Evolutionary conservation across 2,113 vertebrate genomes (phyloP).

Genomic region (Daubentonia madagascariensis): DNA sequence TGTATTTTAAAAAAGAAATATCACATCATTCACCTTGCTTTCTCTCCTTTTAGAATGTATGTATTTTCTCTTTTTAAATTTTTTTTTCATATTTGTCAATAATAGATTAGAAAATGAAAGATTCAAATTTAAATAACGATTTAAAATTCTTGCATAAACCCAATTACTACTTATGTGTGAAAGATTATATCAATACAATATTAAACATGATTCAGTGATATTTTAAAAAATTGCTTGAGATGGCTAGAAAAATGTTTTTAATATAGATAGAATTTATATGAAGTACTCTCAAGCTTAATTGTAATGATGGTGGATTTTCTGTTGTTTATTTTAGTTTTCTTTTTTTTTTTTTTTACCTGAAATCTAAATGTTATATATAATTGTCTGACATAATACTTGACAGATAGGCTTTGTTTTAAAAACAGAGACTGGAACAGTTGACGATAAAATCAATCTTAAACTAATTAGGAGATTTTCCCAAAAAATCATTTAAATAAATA

Average conservation of each 20-base stretch:
- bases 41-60: slow-evolving; percentile 12
- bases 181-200: background rate
- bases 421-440: background rate
- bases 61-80: background rate
- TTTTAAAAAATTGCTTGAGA: background rate
- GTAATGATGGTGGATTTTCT: background rate
- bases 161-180: background rate
- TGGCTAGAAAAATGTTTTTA: background rate
- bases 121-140: slow-evolving; percentile 26
- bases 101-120: background rate
- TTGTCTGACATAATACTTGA: background rate
- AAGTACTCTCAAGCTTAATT: background rate
- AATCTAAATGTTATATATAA: background rate
- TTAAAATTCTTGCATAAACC: background rate
- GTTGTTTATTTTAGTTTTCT: background rate
- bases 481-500: background rate
- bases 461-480: background rate
- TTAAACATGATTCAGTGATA: background rate
- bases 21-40: background rate
- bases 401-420: background rate
- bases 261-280: background rate
- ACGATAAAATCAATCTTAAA: background rate
- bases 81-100: background rate
- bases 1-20: slow-evolving; percentile 49
- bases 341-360: slow-evolving; percentile 17